Evolutionary conservation across 2,113 vertebrate species (phyloP).

Genomic region (Caretta caretta): DNA sequence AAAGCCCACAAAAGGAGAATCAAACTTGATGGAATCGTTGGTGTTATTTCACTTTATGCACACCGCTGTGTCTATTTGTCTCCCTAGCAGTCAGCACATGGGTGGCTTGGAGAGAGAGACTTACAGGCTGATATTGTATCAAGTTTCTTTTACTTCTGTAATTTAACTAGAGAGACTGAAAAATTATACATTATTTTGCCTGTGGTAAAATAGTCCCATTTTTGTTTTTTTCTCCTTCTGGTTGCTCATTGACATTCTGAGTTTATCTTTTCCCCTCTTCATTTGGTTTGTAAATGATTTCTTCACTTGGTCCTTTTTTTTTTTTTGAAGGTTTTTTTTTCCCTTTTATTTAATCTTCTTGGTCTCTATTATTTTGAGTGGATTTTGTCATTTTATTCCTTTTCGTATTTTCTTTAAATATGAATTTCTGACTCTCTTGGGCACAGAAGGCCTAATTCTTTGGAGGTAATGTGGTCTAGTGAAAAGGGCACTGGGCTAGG

Average conservation of each 20-base stretch:
- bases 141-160: constrained; percentile 50
- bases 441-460: not conserved
- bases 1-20: not conserved
- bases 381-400: constrained; percentile 20
- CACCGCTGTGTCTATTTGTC: constrained; percentile 38
- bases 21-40: not conserved
- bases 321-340: constrained; percentile 57
- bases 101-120: constrained; percentile 57
- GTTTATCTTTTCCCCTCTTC: constrained; percentile 60
- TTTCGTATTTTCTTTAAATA: not conserved
- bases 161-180: constrained; percentile 52
- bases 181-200: constrained; percentile 52
- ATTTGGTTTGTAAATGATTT: constrained; percentile 74
- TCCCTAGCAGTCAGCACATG: constrained; percentile 44
- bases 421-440: not conserved
- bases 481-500: not conserved
- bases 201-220: constrained; percentile 58
- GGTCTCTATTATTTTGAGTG: constrained; percentile 18
- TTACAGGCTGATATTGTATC: constrained; percentile 41
- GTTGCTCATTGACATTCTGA: constrained; percentile 66
- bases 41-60: constrained; percentile 36
- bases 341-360: constrained; percentile 63
- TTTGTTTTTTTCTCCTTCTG: constrained; percentile 13
- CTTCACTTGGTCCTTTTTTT: constrained; percentile 48
- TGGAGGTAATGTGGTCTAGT: not conserved